A percentile compares a stretch with the other conserved stretches of the same genome.
phyloP scores from a whole-genome alignment of 2,888 invertebrate species.

The Phengaris arion region DNA sequence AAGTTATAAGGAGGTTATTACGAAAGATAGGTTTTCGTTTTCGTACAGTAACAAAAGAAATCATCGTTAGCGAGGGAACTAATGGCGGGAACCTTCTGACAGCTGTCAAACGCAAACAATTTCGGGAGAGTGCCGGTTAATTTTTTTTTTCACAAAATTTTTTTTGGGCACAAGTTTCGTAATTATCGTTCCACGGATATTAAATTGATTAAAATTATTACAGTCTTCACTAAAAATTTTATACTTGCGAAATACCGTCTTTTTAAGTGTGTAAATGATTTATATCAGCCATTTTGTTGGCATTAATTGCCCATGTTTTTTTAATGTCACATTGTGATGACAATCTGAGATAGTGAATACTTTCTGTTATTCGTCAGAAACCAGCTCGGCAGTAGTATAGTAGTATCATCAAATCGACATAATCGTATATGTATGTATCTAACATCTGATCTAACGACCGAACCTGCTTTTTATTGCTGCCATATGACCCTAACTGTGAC shows the following conservation, averaged over 20 bases:
- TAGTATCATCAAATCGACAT: conserved; percentile 5
- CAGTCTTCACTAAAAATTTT: no score
- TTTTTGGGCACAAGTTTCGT: background rate
- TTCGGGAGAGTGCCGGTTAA: conserved; percentile 33
- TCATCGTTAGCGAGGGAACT: conserved; percentile 31
- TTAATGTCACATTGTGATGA: background rate
- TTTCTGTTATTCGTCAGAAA: background rate
- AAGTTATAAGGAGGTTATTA: conserved; percentile 19
- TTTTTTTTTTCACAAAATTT: conserved; percentile 27
- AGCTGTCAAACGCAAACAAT: conserved; percentile 40
- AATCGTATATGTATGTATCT: conserved; percentile 27
- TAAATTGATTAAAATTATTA: background rate
- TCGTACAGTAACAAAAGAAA: conserved; percentile 31
- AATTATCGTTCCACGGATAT: background rate
- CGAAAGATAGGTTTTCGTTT: conserved; percentile 15
- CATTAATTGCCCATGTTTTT: background rate
- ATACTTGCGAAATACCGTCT: no score
- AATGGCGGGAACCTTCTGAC: conserved; percentile 37
- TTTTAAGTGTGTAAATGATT: background rate
- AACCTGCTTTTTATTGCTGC: conserved; percentile 26
- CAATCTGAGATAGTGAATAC: background rate
- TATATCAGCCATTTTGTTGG: background rate
- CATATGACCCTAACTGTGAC: conserved; percentile 25
- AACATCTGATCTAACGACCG: conserved; percentile 23
- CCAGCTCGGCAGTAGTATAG: background rate